Evolutionary conservation across 35 echinoderm and acorn worm genomes (phyloP).

Genomic region (Heliocidaris tuberculata): DNA sequence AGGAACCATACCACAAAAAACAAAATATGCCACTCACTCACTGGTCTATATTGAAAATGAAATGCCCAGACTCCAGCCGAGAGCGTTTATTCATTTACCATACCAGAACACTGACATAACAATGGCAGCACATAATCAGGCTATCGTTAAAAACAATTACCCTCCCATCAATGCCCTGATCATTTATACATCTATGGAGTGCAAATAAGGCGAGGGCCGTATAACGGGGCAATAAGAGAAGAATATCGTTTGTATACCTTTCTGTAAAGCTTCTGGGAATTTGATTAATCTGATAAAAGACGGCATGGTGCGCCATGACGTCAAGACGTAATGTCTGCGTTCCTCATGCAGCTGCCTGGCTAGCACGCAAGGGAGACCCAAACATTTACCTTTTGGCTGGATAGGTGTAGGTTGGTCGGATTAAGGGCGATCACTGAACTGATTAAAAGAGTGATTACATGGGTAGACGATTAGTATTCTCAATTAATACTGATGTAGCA

Average conservation of each 20-base stretch:
- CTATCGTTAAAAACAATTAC: conserved; percentile 3
- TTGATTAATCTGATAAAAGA: conserved; percentile 14
- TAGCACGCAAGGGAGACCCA: not conserved
- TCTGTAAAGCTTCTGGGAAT: conserved; percentile 3
- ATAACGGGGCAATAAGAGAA: not conserved
- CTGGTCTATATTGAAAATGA: not conserved
- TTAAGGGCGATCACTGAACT: not conserved
- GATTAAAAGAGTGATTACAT: not conserved
- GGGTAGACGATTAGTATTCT: not conserved
- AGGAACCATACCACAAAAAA: not conserved
- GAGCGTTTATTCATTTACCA: not conserved
- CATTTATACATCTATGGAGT: not conserved
- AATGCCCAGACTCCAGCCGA: not conserved
- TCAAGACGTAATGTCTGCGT: not conserved
- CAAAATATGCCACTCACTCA: not conserved
- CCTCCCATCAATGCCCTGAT: not conserved
- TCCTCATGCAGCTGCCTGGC: not conserved
- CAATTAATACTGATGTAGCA: not conserved
- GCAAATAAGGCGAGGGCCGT: not conserved
- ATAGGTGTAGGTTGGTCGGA: not conserved
- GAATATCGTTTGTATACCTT: not conserved
- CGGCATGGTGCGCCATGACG: not conserved
- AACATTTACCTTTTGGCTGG: not conserved
- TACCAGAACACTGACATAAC: not conserved
- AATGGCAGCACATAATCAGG: not conserved